A percentile compares a stretch with the other conserved stretches of the same genome.
These are phyloP conservation scores for Bursaphelenchus mucronatus DNA, from an alignment of 1,140 invertebrate species.

Conservation along the genomic window DNA sequence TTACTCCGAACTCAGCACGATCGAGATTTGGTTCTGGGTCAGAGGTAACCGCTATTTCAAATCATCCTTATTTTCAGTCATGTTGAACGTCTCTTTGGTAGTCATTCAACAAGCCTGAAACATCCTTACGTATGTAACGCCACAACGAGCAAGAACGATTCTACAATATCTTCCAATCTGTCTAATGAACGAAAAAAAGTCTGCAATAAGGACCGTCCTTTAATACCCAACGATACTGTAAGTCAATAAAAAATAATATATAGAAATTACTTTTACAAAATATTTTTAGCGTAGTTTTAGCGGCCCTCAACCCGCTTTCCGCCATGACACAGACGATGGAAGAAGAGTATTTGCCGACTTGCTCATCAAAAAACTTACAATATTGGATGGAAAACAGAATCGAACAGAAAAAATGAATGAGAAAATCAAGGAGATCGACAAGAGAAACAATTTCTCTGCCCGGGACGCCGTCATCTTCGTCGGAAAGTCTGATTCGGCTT, in stretches of 20 bases:
- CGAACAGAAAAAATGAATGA: conserved; percentile 24
- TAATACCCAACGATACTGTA: not conserved
- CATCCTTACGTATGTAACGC: conserved; percentile 39
- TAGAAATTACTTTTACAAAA: not conserved
- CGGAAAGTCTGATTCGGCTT: not conserved
- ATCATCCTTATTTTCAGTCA: conserved; percentile 9
- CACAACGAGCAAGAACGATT: conserved; percentile 38
- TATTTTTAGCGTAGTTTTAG: not conserved
- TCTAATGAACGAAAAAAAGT: conserved; percentile 33
- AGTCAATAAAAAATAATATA: not conserved
- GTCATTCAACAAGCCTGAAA: conserved; percentile 25
- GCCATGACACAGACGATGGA: conserved; percentile 39
- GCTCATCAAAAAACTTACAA: conserved; percentile 32
- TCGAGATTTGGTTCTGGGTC: conserved; percentile 27
- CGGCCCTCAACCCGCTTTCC: conserved; percentile 3
- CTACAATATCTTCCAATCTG: conserved; percentile 42
- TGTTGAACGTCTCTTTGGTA: conserved; percentile 28
- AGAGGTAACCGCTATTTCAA: conserved; percentile 26
- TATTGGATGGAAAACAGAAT: conserved; percentile 22
- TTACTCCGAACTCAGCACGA: conserved; percentile 37
- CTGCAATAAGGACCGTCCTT: not conserved
- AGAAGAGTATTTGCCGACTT: conserved; percentile 34
- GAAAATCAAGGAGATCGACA: conserved; percentile 30
- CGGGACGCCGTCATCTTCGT: conserved; percentile 25
- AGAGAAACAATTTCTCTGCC: conserved; percentile 11